Base-by-base conservation (phyloP, 2,113 vertebrate genomes). In the Colistium nudipinnis region DNA sequence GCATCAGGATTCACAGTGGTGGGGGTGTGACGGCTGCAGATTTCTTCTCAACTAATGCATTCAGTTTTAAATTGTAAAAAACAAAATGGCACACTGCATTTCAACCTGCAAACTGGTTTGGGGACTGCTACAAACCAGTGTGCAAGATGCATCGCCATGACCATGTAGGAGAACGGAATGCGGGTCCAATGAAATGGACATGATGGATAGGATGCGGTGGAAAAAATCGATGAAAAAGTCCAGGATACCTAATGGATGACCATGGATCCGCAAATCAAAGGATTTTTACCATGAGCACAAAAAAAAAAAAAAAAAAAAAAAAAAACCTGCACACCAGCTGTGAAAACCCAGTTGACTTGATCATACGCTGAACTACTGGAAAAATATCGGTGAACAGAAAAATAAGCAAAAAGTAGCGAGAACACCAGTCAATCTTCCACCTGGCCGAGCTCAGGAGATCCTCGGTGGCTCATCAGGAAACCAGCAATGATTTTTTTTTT, bases 401-500 rank as follows among this genome's bases (percentile, higher is more conserved):
- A n/a, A n/a, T n/a, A n/a, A 64, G 48, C 48, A 53, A 73, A 62
- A 70, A 27, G 72, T 69, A 57, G 67, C 39, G 22, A n/a, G 60
- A 67, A 59, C 16, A 30, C 39, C 68, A 25, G 68, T 68, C 1
- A 28, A 22, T 24, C 57, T 43, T 62, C 61, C 33, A 28, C 41
- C 55, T n/a, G 45, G 28, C 14, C 6, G 48, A 75, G 43, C 13
- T 54, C 25, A 27, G 27, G 51, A 70, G 24, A 61, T 68, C 17
- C 59, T 62, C 22, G 44, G 53, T 74, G 71, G 68, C 52, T 68
- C 33, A 3, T 41, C n/a, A 16, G 20, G 51, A 56, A 47, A 59
- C 22, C 9, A 83, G 80, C 64, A 82, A 81, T 67, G 78, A 71
- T 77, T 77, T n/a, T n/a, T n/a, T n/a, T n/a, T n/a, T n/a, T n/a